Evolutionary conservation across 2,113 vertebrate genomes (phyloP).

Genomic region (Oncorhynchus gorbuscha): DNA sequence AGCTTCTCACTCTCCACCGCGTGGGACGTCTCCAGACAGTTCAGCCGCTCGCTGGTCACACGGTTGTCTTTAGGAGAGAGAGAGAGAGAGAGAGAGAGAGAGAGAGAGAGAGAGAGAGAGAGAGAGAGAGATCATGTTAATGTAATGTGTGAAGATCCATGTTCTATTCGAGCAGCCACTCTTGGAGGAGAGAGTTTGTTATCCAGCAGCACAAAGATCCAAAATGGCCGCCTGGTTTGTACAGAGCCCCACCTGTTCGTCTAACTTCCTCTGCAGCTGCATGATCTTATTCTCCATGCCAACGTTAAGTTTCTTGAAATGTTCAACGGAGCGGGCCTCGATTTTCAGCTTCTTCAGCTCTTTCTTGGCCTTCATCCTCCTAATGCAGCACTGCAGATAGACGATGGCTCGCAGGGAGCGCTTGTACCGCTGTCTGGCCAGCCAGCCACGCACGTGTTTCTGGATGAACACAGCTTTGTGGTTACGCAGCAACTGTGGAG

Average conservation of each 20-base stretch:
- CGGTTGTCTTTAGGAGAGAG: constrained; percentile 91
- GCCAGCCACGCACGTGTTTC: constrained; percentile 87
- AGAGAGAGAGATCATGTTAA: neutral
- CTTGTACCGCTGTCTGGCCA: constrained; percentile 83
- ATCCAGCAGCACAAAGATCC: neutral
- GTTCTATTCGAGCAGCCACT: too few species aligned
- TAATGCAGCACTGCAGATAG: constrained; percentile 92
- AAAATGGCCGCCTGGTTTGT: neutral
- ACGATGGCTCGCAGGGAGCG: constrained; percentile 80
- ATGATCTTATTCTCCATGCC: constrained; percentile 99
- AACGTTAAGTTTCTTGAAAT: constrained; percentile 96
- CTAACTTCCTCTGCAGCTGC: constrained; percentile 93
- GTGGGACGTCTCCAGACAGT: constrained; percentile 76
- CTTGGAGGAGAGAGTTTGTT: too few species aligned
- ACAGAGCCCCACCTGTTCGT: constrained; percentile 84
- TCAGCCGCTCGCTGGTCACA: constrained; percentile 80
- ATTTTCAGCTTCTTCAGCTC: constrained; percentile 97
- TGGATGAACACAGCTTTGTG: constrained; percentile 89
- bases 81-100: too few species aligned
- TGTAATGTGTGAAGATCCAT: too few species aligned
- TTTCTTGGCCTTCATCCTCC: constrained; percentile 90
- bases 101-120: too few species aligned
- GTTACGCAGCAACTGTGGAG: constrained; percentile 82
- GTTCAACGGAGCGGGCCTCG: constrained; percentile 96
- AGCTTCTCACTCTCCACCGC: constrained; percentile 83